A percentile compares a stretch with the other conserved stretches of the same genome.
Conservation (phyloP, 2,888 invertebrate genomes). For the Mayetiola destructor region DNA sequence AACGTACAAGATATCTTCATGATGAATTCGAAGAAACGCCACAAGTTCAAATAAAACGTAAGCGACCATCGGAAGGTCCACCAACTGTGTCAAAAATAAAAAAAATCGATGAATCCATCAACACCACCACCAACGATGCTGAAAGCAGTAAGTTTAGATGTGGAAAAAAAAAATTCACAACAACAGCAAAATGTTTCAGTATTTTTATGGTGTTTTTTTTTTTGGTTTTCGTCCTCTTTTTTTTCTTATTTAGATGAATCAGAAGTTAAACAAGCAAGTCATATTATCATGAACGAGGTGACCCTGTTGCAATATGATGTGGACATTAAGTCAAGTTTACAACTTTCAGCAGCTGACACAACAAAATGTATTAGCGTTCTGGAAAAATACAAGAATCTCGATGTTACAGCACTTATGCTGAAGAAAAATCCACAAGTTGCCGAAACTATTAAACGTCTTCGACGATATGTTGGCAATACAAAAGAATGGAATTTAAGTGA, state of each 20-base stretch:
- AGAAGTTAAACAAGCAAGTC: not conserved
- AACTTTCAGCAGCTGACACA: slow-evolving; percentile 54
- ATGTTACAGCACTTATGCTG: slow-evolving; percentile 53
- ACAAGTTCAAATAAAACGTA: not conserved
- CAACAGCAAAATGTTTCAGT: too few species aligned
- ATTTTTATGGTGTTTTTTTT: not conserved
- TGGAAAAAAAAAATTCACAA: not conserved
- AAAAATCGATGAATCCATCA: not conserved
- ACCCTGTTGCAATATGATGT: slow-evolving; percentile 49
- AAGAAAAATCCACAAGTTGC: slow-evolving; percentile 67
- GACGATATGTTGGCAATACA: slow-evolving; percentile 66
- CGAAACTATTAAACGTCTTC: slow-evolving; percentile 59
- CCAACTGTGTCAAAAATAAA: not conserved
- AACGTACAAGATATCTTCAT: slow-evolving; percentile 17
- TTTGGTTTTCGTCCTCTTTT: not conserved
- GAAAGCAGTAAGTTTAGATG: not conserved
- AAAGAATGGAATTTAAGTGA: slow-evolving; percentile 53
- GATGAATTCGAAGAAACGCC: slow-evolving; percentile 8
- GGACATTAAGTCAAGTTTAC: slow-evolving; percentile 50
- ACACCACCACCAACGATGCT: not conserved
- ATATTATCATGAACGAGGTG: not conserved
- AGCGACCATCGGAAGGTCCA: not conserved
- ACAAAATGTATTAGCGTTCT: slow-evolving; percentile 55
- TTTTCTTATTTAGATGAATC: not conserved
- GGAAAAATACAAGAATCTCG: slow-evolving; percentile 41